phyloP scores from a whole-genome alignment of 1,140 invertebrate genomes.

The Aleiodes sp. region DNA sequence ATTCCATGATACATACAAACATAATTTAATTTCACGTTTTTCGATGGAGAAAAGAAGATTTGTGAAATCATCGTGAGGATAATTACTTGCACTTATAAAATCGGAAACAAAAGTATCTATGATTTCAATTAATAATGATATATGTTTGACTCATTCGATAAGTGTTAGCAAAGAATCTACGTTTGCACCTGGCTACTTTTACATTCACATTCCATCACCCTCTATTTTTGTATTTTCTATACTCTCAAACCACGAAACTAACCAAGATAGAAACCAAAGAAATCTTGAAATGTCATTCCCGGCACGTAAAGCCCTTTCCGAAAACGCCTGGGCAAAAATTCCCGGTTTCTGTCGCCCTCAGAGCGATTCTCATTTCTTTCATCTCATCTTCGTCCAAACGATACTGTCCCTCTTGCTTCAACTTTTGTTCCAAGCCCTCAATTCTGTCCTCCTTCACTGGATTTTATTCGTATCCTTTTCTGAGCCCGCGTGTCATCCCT shows the following conservation, averaged over 20 bases:
- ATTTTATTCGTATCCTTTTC: constrained; percentile 14
- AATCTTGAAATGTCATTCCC: constrained; percentile 2
- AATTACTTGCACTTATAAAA: no score
- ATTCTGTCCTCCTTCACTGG: background rate
- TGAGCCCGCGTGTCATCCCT: constrained; percentile 51
- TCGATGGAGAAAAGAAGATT: no score
- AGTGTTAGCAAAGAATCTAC: background rate
- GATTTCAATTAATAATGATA: no score
- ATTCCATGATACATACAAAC: no score
- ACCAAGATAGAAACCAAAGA: background rate
- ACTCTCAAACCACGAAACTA: background rate
- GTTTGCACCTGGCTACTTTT: background rate
- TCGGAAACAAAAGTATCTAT: no score
- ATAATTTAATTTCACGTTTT: no score
- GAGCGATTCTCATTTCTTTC: background rate
- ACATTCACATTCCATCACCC: background rate
- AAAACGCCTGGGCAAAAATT: constrained; percentile 17
- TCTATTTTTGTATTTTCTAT: no score
- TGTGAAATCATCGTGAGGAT: no score
- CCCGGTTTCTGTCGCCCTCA: constrained; percentile 7
- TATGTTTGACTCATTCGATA: no score
- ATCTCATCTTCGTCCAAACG: constrained; percentile 10
- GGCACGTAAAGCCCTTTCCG: constrained; percentile 19
- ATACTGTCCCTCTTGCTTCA: background rate
- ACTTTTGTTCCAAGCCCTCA: background rate